Base-by-base conservation (phyloP, 2,113 vertebrate species). In the Clinocottus analis region DNA sequence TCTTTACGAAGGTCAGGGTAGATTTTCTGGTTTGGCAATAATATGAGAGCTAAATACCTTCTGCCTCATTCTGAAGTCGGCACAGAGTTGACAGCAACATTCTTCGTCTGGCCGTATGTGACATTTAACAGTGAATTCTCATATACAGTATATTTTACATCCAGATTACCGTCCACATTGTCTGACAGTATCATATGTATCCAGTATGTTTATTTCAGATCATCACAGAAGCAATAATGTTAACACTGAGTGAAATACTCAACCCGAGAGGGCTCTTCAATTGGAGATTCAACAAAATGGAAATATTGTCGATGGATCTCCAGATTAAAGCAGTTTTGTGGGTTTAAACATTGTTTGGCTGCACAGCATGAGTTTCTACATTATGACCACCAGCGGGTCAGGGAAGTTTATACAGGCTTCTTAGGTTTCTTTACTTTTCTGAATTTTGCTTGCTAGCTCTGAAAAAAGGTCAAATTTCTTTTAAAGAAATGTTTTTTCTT, bases 11-110 rank as follows among this genome's bases (percentile, higher is more conserved):
- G 3, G 31, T 77, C 69, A 76, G 51, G 45, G 56, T 58, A 70
- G 55, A 80, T 60, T 85, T 86, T 70, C 63, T 87, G 86, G 78
- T 89, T 85, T 88, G 66, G 88, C 82, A 79, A 25, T 10, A 43
- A 61, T 39, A 75, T 77, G 56, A 29, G 49, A 31, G 27, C 35
- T 75, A 59, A 39, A 25, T 12, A 66, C 56, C 62, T 63, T 80
- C 17, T 17, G 31, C 29, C 53, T 69, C 35, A 55, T 33, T 73
- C 49, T 77, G 60, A 63, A 70, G 47, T 12, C 41, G 7, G 49
- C 65, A 47, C 60, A n/a, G 41, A 79, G 39, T 16, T 75, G 71
- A 88, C 86, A 74, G 0, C 86, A 33, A 29, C 80, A 85, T 89
- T 90, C 80, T 76, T 85, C 35, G 49, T 75, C 2, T 64, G 69